phyloP scores from a whole-genome alignment of 2,797 vertebrate genomes.

The Petrocephalus sullivani region DNA sequence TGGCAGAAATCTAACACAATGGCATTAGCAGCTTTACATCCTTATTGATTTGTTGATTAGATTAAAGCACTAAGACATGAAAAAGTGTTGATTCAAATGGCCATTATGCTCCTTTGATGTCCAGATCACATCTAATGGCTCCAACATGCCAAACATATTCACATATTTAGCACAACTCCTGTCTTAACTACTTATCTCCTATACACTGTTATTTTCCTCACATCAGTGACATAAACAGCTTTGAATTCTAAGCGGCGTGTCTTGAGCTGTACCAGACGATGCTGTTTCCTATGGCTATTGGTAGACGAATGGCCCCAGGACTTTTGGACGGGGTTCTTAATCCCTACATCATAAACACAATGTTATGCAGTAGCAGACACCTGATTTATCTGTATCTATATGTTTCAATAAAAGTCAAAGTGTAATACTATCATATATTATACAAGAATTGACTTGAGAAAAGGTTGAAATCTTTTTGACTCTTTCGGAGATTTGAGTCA shows the following conservation, averaged over 20 bases:
- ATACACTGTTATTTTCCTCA: background rate
- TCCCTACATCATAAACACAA: background rate
- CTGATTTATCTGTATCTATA: background rate
- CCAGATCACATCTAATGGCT: background rate
- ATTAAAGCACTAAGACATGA: background rate
- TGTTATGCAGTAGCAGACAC: background rate
- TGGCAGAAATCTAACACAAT: background rate
- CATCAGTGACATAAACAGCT: constrained; percentile 2
- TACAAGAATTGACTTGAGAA: background rate
- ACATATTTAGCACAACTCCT: background rate
- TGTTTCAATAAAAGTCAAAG: background rate
- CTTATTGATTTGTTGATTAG: constrained; percentile 17
- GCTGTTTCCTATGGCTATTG: background rate
- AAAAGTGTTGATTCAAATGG: background rate
- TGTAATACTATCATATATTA: background rate
- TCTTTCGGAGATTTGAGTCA: background rate
- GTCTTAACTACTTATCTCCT: background rate
- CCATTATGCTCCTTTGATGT: background rate
- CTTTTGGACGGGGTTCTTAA: background rate
- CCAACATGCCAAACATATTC: background rate
- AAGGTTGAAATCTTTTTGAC: background rate
- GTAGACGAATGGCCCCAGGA: background rate
- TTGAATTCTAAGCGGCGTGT: background rate
- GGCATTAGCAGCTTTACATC: background rate
- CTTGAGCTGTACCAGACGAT: background rate